Percentiles rank a stretch among this genome's conserved stretches.
phyloP scores from a whole-genome alignment of 2,888 invertebrate genomes.

The Lochmaea capreae region DNA sequence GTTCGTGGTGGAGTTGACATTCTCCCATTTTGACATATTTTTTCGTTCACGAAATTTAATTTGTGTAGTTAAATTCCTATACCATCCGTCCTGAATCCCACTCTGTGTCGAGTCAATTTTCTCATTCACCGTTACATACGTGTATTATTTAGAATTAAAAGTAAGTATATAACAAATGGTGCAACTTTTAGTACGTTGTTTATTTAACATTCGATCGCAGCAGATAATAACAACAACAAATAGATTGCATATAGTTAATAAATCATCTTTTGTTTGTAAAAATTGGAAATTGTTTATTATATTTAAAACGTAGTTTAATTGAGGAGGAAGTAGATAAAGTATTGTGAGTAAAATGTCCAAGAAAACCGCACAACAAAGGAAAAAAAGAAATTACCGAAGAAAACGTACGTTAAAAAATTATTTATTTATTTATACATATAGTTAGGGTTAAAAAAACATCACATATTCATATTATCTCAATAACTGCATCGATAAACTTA shows the following conservation, averaged over 20 bases:
- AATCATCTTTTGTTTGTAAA: background rate
- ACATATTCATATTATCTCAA: background rate
- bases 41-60: too few species aligned
- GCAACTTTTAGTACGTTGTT: constrained; percentile 3
- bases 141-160: background rate
- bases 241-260: background rate
- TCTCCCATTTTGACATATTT: too few species aligned
- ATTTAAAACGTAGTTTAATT: too few species aligned
- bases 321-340: too few species aligned
- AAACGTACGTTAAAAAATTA: constrained; percentile 16
- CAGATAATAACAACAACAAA: constrained; percentile 3
- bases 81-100: background rate
- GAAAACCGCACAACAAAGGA: constrained; percentile 9
- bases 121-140: constrained; percentile 4
- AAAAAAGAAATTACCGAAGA: constrained; percentile 2
- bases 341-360: constrained; percentile 3
- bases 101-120: constrained; percentile 7
- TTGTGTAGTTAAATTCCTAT: too few species aligned
- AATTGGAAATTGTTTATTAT: too few species aligned
- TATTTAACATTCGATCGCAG: background rate
- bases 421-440: background rate
- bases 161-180: background rate
- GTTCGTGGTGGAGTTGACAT: too few species aligned
- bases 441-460: background rate
- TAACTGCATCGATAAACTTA: background rate